Evolutionary conservation across 2,888 invertebrate genomes (phyloP).

Genomic region (Lithophane socia): DNA sequence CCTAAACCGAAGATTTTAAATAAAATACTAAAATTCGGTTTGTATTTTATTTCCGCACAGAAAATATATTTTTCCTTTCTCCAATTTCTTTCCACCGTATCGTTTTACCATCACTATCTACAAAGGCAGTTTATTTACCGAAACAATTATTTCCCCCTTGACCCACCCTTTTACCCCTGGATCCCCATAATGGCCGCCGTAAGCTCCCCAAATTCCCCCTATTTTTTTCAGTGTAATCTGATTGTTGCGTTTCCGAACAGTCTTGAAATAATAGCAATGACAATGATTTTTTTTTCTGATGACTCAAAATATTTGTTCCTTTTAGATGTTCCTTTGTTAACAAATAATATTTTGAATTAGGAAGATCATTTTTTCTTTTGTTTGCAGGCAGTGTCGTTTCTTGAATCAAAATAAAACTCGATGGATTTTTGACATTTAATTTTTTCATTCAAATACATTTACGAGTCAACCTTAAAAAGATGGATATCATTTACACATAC

Average conservation of each 20-base stretch:
- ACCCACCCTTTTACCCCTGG: slow-evolving; percentile 18
- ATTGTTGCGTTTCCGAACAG: slow-evolving; percentile 21
- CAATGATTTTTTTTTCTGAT: background rate
- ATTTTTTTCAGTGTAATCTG: slow-evolving; percentile 36
- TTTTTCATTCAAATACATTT: background rate
- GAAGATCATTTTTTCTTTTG: background rate
- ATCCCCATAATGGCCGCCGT: slow-evolving; percentile 29
- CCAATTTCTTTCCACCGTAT: slow-evolving; percentile 37
- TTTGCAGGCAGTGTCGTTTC: background rate
- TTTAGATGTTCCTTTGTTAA: background rate
- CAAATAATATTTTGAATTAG: background rate
- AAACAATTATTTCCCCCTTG: slow-evolving; percentile 49
- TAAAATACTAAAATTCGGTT: background rate
- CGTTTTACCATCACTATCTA: slow-evolving; percentile 47
- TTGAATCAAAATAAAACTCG: background rate
- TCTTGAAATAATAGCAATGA: background rate
- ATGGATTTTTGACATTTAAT: background rate
- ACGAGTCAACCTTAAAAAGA: background rate
- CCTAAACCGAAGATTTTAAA: background rate
- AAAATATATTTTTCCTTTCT: slow-evolving; percentile 9
- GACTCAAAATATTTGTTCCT: background rate
- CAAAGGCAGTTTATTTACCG: slow-evolving; percentile 51
- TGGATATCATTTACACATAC: background rate
- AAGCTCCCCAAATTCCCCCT: slow-evolving; percentile 15
- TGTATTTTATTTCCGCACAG: slow-evolving; percentile 8